These are phyloP conservation scores for Sebastes cheni DNA, from an alignment of 2,797 vertebrate species.

Conservation along the genomic window DNA sequence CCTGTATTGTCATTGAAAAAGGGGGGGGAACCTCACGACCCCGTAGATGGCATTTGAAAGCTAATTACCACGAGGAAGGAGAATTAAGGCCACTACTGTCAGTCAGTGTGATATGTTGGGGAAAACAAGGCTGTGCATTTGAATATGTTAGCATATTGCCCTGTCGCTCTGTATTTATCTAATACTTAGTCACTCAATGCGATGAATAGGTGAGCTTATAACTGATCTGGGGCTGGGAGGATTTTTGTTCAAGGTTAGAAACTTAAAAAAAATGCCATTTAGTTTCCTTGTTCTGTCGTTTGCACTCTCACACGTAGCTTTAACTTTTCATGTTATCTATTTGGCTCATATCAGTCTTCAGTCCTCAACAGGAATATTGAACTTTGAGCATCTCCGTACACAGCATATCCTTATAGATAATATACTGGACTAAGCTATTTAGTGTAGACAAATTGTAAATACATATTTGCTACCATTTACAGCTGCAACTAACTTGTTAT, in stretches of 20 bases:
- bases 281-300: background rate
- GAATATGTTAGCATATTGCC: constrained; percentile 8
- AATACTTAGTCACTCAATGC: background rate
- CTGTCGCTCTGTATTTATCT: background rate
- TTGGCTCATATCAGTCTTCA: constrained; percentile 1
- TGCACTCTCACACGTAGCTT: background rate
- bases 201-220: background rate
- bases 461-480: background rate
- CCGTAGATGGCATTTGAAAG: constrained; percentile 50
- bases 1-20: constrained; percentile 69
- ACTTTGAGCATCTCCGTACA: constrained; percentile 12
- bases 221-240: no score
- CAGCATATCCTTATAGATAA: background rate
- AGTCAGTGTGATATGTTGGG: constrained; percentile 29
- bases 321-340: background rate
- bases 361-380: background rate
- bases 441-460: background rate
- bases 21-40: background rate
- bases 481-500: no score
- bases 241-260: background rate
- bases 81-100: constrained; percentile 42
- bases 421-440: fast-evolving
- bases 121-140: constrained; percentile 40
- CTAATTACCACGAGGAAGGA: constrained; percentile 53
- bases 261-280: background rate